Evolutionary conservation across 2,888 invertebrate species (phyloP).

Genomic region (Listrodromus nycthemerus): DNA sequence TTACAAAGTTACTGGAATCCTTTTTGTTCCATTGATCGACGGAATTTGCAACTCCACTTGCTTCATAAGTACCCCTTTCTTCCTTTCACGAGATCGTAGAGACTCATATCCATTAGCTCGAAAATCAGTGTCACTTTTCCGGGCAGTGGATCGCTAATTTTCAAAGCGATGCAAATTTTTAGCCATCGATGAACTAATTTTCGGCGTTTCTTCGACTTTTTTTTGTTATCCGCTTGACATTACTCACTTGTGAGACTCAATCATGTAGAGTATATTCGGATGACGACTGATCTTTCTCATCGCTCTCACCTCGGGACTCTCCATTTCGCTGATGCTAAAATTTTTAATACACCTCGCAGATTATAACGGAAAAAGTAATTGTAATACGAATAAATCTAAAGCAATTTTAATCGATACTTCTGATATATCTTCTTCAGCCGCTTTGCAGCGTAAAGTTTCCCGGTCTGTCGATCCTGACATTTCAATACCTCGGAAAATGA

Average conservation of each 20-base stretch:
- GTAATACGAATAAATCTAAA: background rate
- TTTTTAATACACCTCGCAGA: conserved; percentile 10
- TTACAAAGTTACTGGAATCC: background rate
- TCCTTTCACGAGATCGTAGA: conserved; percentile 88
- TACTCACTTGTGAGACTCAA: conserved; percentile 88
- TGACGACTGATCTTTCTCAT: conserved; percentile 87
- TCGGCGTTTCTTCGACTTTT: conserved; percentile 11
- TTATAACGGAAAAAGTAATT: background rate
- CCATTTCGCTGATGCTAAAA: conserved; percentile 84
- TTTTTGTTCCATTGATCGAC: background rate
- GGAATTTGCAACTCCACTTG: conserved; percentile 42
- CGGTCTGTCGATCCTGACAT: conserved; percentile 87
- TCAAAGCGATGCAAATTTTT: background rate
- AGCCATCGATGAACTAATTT: background rate
- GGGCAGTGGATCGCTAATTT: conserved; percentile 86
- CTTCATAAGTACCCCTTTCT: conserved; percentile 83
- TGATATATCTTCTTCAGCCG: conserved; percentile 87
- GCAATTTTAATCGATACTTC: conserved; percentile 82
- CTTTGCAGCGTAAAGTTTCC: conserved; percentile 87
- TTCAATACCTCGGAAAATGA: conserved; percentile 90
- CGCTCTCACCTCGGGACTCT: conserved; percentile 87
- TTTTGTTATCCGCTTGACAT: background rate
- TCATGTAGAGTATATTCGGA: conserved; percentile 87
- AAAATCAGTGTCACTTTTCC: conserved; percentile 88
- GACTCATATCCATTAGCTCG: conserved; percentile 90